Evolutionary conservation across 2,888 invertebrate genomes (phyloP).

Genomic region (Odontocolon sp.): DNA sequence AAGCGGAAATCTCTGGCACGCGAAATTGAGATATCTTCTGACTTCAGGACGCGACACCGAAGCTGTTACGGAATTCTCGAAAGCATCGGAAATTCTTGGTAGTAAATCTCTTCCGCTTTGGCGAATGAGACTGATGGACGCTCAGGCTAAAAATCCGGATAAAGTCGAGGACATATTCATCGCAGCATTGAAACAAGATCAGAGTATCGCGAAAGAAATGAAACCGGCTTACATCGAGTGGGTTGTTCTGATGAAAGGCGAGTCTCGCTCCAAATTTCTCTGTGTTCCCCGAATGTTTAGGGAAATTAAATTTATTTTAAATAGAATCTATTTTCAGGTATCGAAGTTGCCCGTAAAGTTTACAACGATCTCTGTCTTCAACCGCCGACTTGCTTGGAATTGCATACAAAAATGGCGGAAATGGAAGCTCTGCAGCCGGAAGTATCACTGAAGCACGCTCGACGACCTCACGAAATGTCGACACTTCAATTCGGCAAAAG

Average conservation of each 20-base stretch:
- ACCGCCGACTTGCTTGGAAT: conserved; percentile 84
- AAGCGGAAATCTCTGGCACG: conserved; percentile 82
- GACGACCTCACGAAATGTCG: conserved; percentile 84
- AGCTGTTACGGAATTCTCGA: conserved; percentile 79
- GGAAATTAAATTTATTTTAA: background rate
- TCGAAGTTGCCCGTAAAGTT: conserved; percentile 84
- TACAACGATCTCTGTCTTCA: conserved; percentile 84
- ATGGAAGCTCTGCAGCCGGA: conserved; percentile 80
- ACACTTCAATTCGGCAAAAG: conserved; percentile 86
- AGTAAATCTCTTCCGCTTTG: conserved; percentile 81
- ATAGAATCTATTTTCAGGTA: conserved; percentile 71
- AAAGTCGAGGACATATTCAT: conserved; percentile 80
- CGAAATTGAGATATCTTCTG: conserved; percentile 81
- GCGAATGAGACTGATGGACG: conserved; percentile 79
- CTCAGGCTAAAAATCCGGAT: conserved; percentile 75
- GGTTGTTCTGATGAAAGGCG: conserved; percentile 81
- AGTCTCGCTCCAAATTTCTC: too few relatives aligned
- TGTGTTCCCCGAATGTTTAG: background rate
- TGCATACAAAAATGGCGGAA: conserved; percentile 84
- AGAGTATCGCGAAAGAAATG: conserved; percentile 81
- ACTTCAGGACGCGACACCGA: conserved; percentile 79
- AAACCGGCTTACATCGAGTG: conserved; percentile 86
- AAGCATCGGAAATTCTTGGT: conserved; percentile 77
- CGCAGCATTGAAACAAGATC: conserved; percentile 82
- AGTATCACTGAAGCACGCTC: conserved; percentile 74